Conservation (phyloP, 2,797 vertebrate genomes). For the Sebastes paucispinis region DNA sequence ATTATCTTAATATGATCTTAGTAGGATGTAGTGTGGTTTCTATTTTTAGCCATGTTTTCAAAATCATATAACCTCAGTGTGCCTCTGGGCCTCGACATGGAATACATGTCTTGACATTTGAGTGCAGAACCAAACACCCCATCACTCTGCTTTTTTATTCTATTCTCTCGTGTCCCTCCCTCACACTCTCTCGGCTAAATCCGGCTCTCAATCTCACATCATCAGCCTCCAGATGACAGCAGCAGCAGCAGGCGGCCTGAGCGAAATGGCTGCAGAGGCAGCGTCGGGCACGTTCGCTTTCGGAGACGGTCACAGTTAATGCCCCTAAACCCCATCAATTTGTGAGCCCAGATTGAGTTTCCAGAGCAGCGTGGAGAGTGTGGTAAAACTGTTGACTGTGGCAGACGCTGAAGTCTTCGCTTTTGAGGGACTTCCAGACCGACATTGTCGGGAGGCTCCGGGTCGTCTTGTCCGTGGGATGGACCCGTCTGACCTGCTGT, state of each 20-base stretch:
- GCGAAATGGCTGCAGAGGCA: constrained; percentile 30
- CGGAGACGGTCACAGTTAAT: constrained; percentile 57
- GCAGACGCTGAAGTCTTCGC: constrained; percentile 48
- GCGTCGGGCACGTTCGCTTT: constrained; percentile 16
- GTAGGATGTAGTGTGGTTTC: not conserved
- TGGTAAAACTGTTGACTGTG: constrained; percentile 68
- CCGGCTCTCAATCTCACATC: constrained; percentile 22
- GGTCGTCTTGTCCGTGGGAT: constrained; percentile 54
- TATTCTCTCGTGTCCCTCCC: not conserved
- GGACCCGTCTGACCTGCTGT: constrained; percentile 45
- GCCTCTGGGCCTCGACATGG: constrained; percentile 1
- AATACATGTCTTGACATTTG: constrained; percentile 28
- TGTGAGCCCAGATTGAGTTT: constrained; percentile 66
- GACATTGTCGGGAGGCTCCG: constrained; percentile 57
- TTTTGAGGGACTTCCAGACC: constrained; percentile 68
- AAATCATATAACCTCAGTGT: constrained; percentile 7
- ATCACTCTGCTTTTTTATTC: not conserved
- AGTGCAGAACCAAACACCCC: constrained; percentile 8
- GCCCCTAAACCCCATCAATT: constrained; percentile 61
- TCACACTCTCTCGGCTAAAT: constrained; percentile 1
- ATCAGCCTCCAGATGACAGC: constrained; percentile 26
- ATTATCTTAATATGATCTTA: not conserved
- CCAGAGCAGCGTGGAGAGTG: constrained; percentile 62
- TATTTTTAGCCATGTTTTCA: constrained; percentile 3
- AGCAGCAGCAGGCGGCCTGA: constrained; percentile 13